Conservation (phyloP, 2,888 invertebrate species). For the Ellobium chinense region DNA sequence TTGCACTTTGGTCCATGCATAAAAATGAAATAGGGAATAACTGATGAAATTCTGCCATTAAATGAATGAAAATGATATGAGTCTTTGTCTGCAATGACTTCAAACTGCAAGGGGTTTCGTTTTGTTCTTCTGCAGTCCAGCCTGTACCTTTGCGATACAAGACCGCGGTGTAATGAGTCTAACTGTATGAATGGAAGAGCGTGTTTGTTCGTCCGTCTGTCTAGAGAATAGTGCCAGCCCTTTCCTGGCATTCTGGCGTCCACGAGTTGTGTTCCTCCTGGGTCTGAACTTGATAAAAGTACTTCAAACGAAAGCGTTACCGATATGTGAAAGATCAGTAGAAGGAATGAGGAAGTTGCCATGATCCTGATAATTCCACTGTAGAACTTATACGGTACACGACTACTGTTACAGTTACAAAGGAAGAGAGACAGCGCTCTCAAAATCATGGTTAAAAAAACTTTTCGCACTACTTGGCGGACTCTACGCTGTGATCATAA, state of each 20-base stretch:
- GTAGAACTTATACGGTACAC: too few relatives aligned
- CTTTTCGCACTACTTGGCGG: neutral
- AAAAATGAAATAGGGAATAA: slow-evolving; percentile 57
- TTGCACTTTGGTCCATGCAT: slow-evolving; percentile 59
- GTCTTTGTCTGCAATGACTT: slow-evolving; percentile 55
- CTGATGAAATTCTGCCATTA: neutral
- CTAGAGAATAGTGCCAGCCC: slow-evolving; percentile 79
- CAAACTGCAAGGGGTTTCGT: slow-evolving; percentile 55
- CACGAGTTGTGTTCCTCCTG: slow-evolving; percentile 56
- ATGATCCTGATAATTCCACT: neutral
- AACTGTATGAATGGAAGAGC: slow-evolving; percentile 50
- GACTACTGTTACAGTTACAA: too few relatives aligned
- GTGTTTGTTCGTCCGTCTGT: slow-evolving; percentile 47
- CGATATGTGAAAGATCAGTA: slow-evolving; percentile 4
- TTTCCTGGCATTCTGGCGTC: slow-evolving; percentile 76
- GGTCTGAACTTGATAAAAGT: slow-evolving; percentile 50
- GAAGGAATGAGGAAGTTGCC: neutral
- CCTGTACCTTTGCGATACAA: slow-evolving; percentile 53
- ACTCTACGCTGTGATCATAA: neutral
- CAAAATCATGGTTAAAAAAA: too few relatives aligned
- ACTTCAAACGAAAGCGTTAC: slow-evolving; percentile 50
- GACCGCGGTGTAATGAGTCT: slow-evolving; percentile 58
- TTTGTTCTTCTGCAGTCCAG: slow-evolving; percentile 52
- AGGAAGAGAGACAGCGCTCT: too few relatives aligned
- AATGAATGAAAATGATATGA: slow-evolving; percentile 3